These are phyloP conservation scores for Balearica regulorum DNA, from an alignment of 2,797 vertebrate genomes.

Conservation along the genomic window DNA sequence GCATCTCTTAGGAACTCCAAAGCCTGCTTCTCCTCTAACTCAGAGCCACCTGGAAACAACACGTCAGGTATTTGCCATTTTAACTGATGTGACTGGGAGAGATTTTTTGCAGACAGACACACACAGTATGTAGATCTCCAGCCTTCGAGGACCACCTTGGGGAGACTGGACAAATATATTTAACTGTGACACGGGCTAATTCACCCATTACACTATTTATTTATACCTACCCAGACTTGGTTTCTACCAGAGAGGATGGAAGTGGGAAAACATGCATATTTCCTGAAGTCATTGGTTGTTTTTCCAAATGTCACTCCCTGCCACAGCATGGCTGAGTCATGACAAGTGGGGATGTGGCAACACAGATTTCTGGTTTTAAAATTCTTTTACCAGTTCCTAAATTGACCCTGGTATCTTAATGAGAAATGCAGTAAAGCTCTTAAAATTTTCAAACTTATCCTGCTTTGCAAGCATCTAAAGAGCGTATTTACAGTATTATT, in stretches of 20 bases:
- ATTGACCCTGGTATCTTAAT: background rate
- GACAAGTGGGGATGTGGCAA: background rate
- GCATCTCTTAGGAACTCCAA: background rate
- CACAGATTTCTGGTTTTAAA: background rate
- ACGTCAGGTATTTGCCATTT: background rate
- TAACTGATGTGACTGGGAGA: background rate
- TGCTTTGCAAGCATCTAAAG: background rate
- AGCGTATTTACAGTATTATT: background rate
- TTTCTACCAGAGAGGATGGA: background rate
- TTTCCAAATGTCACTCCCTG: background rate
- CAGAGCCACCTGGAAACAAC: background rate
- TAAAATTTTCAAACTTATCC: background rate
- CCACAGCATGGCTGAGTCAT: background rate
- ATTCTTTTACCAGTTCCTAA: background rate
- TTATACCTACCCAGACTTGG: background rate
- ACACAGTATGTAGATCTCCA: background rate
- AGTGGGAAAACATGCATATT: background rate
- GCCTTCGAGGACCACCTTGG: background rate
- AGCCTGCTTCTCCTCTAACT: background rate
- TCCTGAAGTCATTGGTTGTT: background rate
- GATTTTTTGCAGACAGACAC: background rate
- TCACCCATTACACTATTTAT: background rate
- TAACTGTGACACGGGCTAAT: background rate
- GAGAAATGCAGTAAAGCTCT: background rate
- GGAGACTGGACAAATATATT: accelerated